Percentiles rank a stretch among this genome's conserved stretches.
Conservation (phyloP, 1,140 invertebrate species). For the Micrasema longulum region DNA sequence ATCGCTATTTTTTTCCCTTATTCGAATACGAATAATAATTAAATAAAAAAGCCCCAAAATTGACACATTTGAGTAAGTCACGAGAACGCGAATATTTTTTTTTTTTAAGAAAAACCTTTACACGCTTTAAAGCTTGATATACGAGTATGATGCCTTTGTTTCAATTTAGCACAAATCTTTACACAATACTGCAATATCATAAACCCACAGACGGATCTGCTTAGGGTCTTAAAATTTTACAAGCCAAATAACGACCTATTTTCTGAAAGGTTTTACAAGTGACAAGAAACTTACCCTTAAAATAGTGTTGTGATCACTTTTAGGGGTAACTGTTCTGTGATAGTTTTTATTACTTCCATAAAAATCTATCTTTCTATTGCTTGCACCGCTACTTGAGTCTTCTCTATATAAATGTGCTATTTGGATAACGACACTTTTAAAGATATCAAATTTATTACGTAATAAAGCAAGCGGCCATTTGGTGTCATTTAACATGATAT, state of each 20-base stretch:
- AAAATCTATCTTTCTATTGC: constrained; percentile 20
- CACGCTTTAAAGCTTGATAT: too few relatives aligned
- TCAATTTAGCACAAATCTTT: too few relatives aligned
- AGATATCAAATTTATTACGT: constrained; percentile 1
- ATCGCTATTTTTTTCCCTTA: too few relatives aligned
- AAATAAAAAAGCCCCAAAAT: too few relatives aligned
- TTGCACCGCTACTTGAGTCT: too few relatives aligned
- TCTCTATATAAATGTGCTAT: constrained; percentile 3
- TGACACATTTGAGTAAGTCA: too few relatives aligned
- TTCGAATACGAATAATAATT: too few relatives aligned
- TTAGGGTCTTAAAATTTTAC: constrained; percentile 21
- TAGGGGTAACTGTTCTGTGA: constrained; percentile 15
- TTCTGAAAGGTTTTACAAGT: constrained; percentile 7
- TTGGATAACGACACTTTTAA: constrained; percentile 15
- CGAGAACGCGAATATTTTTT: too few relatives aligned
- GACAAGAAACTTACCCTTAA: constrained; percentile 3
- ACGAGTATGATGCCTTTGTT: too few relatives aligned
- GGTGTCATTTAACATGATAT: constrained; percentile 12
- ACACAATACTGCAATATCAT: too few relatives aligned
- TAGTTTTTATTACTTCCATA: constrained; percentile 13
- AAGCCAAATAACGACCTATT: constrained; percentile 23
- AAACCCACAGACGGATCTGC: too few relatives aligned
- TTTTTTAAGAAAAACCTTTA: too few relatives aligned
- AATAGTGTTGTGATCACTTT: constrained; percentile 24
- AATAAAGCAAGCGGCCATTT: constrained; percentile 2